Conservation (phyloP, 2,888 invertebrate genomes). For the Zelleria hepariella region DNA sequence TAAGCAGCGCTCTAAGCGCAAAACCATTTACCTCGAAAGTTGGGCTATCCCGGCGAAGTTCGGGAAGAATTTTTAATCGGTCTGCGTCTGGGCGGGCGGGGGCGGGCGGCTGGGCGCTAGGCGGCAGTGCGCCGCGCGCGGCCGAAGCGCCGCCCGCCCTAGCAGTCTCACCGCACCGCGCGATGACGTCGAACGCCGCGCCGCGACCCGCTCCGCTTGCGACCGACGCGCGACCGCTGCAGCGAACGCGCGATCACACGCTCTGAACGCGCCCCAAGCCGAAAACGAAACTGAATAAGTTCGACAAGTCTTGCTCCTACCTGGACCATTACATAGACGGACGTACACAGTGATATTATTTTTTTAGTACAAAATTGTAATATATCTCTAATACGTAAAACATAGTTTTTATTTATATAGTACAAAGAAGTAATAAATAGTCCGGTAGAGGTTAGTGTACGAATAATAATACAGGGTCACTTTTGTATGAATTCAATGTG, state of each 20-base stretch:
- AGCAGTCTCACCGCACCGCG: slow-evolving; percentile 36
- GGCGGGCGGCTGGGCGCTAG: slow-evolving; percentile 25
- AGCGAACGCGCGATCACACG: slow-evolving; percentile 29
- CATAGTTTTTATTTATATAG: slow-evolving; percentile 61
- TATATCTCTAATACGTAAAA: slow-evolving; percentile 51
- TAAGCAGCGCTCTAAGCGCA: slow-evolving; percentile 11
- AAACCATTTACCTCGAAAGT: slow-evolving; percentile 34
- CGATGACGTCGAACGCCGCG: slow-evolving; percentile 26
- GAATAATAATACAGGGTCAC: slow-evolving; percentile 68
- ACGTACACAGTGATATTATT: slow-evolving; percentile 18
- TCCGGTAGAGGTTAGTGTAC: slow-evolving; percentile 28
- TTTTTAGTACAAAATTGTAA: slow-evolving; percentile 63
- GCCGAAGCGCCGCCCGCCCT: slow-evolving; percentile 65
- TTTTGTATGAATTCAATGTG: slow-evolving; percentile 72
- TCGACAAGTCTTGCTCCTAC: slow-evolving; percentile 70
- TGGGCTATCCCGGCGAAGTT: slow-evolving; percentile 48
- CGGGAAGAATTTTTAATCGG: slow-evolving; percentile 63
- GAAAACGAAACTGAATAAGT: slow-evolving; percentile 64
- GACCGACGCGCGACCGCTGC: slow-evolving; percentile 23
- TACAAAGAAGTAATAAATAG: slow-evolving; percentile 61
- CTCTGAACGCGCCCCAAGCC: slow-evolving; percentile 38
- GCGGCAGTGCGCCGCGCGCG: slow-evolving; percentile 73
- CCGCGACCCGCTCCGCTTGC: slow-evolving; percentile 25
- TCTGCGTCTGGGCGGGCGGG: slow-evolving; percentile 18
- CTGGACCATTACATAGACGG: slow-evolving; percentile 70